Base-by-base conservation (phyloP, 2,113 vertebrate species). In the Dipodomys stephensi region DNA sequence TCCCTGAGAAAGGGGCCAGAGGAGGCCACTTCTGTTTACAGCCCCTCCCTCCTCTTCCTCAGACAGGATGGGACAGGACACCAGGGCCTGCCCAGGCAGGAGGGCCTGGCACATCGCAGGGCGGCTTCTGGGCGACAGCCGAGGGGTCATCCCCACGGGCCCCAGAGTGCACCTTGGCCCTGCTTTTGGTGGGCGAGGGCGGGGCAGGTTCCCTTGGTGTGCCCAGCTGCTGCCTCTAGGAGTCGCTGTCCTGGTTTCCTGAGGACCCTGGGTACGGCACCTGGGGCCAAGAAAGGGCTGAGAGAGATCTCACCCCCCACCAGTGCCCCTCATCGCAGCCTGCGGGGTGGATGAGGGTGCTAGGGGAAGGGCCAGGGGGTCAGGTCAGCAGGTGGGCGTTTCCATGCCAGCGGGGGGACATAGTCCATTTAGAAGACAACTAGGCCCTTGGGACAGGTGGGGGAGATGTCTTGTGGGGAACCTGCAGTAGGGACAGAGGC, bases 1-100 rank as follows among this genome's bases (percentile, higher is more conserved):
- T 97, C 97, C 97, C 83, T 83, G 92, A 98, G 97, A 88, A 97
- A 95, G 94, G 95, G 96, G 97, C 97, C 93, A 44, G 93, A 95
- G 80, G 96, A 89, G 94, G 97, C 74, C n/a, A 65, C 87, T 73
- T 78, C 89, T 60, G 88, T 30, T 32, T 84, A 46, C 18, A 32
- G 46, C 67, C 86, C 82, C 95, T 62, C n/a, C 3, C 20, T 81
- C 2, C 64, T 28, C 74, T 68, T 83, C 95, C 77, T 84, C 71
- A 16, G 18, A 83, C n/a, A 27, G 84, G 84, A 83, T 19, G 57
- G 93, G 82, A 79, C 53, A 64, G 93, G 79, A 79, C 53, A 0
- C 18, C 0, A 8, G 30, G 80, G 71, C 46, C 25, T 87, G 25
- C 74, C 67, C n/a, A 10, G 74, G 62, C 23, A 7, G 62, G 6